These are phyloP conservation scores for Melieria picta DNA, from an alignment of 2,888 invertebrate genomes.

Conservation along the genomic window DNA sequence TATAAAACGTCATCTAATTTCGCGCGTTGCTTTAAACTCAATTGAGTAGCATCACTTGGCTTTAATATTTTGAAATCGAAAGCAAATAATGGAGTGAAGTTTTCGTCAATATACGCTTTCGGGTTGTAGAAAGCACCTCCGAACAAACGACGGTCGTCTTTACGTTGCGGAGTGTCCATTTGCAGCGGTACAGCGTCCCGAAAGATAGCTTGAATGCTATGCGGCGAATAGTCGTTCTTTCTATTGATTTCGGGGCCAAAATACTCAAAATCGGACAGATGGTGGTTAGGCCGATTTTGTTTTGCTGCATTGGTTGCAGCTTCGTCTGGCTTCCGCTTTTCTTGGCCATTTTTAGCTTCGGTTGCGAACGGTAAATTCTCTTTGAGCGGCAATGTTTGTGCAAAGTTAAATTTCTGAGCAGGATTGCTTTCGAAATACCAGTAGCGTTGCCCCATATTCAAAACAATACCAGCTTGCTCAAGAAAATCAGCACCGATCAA, in stretches of 20 bases:
- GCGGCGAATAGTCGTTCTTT: neutral
- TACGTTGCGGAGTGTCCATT: neutral
- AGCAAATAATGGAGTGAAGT: neutral
- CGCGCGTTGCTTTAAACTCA: constrained; percentile 3
- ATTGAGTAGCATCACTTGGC: constrained; percentile 18
- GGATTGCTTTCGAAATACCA: constrained; percentile 25
- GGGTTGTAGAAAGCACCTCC: neutral
- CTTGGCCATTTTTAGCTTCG: too few species aligned
- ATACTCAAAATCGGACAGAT: constrained; percentile 12
- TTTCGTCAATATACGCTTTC: neutral
- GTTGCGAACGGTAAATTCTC: too few species aligned
- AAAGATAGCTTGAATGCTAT: constrained; percentile 3
- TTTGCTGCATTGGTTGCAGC: neutral
- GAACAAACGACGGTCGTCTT: neutral
- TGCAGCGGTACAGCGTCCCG: constrained; percentile 1
- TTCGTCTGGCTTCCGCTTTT: neutral
- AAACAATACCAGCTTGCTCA: constrained; percentile 35
- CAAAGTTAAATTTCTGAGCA: neutral
- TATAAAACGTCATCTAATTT: constrained; percentile 19
- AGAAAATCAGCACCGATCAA: constrained; percentile 39
- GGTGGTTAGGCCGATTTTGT: neutral
- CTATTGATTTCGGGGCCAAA: neutral
- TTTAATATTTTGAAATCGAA: constrained; percentile 7
- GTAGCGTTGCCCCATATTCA: constrained; percentile 29
- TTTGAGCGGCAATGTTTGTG: neutral